Evolutionary conservation across 2,888 invertebrate species (phyloP).

Genomic region (Gastrophysa polygoni): DNA sequence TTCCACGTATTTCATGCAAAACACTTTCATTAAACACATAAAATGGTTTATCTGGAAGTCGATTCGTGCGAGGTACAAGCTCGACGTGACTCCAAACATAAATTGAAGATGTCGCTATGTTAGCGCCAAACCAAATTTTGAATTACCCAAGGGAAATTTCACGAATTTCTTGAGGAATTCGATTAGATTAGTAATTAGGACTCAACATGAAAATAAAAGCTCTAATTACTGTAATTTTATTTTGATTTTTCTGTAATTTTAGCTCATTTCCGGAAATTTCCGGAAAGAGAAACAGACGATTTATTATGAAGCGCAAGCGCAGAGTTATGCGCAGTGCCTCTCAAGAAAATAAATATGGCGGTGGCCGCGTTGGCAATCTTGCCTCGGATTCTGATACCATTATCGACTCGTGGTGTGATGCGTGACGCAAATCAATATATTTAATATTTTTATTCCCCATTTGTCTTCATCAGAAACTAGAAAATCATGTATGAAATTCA

Average conservation of each 20-base stretch:
- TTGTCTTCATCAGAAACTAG: too few species aligned
- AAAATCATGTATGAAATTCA: too few species aligned
- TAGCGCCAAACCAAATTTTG: not conserved
- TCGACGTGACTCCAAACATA: conserved; percentile 33
- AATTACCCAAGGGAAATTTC: conserved; percentile 1
- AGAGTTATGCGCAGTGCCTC: conserved; percentile 15
- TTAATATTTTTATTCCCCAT: too few species aligned
- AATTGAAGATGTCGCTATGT: conserved; percentile 43
- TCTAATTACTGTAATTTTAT: not conserved
- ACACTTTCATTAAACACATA: conserved; percentile 21
- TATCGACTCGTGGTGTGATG: not conserved
- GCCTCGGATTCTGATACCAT: not conserved
- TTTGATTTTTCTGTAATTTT: conserved; percentile 32
- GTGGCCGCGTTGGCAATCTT: not conserved
- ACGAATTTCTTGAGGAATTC: not conserved
- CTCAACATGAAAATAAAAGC: not conserved
- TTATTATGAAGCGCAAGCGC: conserved; percentile 22
- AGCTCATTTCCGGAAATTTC: conserved; percentile 41
- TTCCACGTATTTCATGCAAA: conserved; percentile 16
- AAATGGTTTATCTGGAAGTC: conserved; percentile 31
- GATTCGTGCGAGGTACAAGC: conserved; percentile 38
- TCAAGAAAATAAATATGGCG: too few species aligned
- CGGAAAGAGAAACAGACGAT: conserved; percentile 44
- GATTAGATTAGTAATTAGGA: too few species aligned
- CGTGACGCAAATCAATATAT: too few species aligned